Conservation (phyloP, 2,797 vertebrate genomes). For the Gambusia yucatana region DNA sequence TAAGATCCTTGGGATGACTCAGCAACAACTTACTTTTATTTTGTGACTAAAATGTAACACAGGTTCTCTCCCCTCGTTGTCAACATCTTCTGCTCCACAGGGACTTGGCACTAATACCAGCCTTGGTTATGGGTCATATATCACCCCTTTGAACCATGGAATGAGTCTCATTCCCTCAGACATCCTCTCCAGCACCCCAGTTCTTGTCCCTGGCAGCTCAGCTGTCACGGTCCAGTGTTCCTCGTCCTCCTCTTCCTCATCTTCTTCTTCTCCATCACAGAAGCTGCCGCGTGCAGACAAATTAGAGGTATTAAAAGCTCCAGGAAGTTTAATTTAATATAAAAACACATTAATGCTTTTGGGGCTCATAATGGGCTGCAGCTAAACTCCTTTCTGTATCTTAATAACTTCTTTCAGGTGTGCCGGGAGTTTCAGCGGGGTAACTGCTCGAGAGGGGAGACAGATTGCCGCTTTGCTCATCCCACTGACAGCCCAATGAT, state of each 20-base stretch:
- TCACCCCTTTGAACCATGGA: conserved; percentile 91
- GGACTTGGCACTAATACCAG: conserved; percentile 91
- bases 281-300: conserved; percentile 98
- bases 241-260: conserved; percentile 87
- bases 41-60: conserved; percentile 19
- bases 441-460: conserved; percentile 98
- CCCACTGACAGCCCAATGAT: conserved; percentile 99
- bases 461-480: conserved; percentile 98
- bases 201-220: conserved; percentile 92
- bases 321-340: conserved; percentile 2
- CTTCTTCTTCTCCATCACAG: conserved; percentile 91
- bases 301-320: conserved; percentile 88
- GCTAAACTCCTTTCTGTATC: neutral
- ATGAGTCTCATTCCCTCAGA: conserved; percentile 95
- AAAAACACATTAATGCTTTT: neutral
- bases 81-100: conserved; percentile 89
- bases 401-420: conserved; percentile 80
- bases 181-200: conserved; percentile 88
- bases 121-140: conserved; percentile 94
- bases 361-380: conserved; percentile 2
- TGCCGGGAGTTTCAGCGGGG: conserved; percentile 99
- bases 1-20: conserved; percentile 68
- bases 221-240: conserved; percentile 89
- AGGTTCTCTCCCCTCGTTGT: conserved; percentile 68
- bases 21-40: conserved; percentile 4